These are phyloP conservation scores for Percopsis omiscomaycus DNA, from an alignment of 2,797 vertebrate species.

Conservation along the genomic window DNA sequence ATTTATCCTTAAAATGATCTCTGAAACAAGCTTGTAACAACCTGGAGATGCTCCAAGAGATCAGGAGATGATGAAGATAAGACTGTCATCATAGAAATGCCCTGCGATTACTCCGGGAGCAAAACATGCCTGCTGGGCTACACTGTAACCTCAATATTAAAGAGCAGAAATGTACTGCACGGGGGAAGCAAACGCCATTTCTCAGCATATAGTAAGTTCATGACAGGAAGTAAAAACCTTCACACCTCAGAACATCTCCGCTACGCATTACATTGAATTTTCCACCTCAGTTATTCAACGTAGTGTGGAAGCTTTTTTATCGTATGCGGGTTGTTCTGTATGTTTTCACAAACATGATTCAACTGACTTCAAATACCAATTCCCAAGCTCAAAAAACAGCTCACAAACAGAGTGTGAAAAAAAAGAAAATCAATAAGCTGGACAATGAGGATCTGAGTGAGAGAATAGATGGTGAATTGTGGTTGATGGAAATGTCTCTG, in stretches of 20 bases:
- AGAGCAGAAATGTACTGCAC: constrained; percentile 23
- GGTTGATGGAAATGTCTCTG: not conserved
- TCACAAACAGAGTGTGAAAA: constrained; percentile 26
- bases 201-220: constrained; percentile 14
- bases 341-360: too few relatives aligned
- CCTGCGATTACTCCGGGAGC: constrained; percentile 39
- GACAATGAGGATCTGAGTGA: not conserved
- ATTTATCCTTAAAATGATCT: constrained; percentile 35
- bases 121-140: constrained; percentile 26
- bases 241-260: constrained; percentile 18
- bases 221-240: constrained; percentile 21
- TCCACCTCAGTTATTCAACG: constrained; percentile 17
- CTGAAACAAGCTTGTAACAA: constrained; percentile 39
- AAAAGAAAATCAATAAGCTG: not conserved
- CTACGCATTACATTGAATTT: constrained; percentile 30
- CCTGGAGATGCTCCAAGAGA: constrained; percentile 44
- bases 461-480: not conserved
- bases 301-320: constrained; percentile 23
- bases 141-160: constrained; percentile 17
- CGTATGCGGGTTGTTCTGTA: constrained; percentile 37
- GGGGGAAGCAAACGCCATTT: constrained; percentile 13
- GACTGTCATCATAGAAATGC: constrained; percentile 41
- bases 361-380: constrained; percentile 43
- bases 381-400: constrained; percentile 49
- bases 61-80: constrained; percentile 39